Evolutionary conservation across 1,140 invertebrate genomes (phyloP).

Genomic region (Linepithema humile): DNA sequence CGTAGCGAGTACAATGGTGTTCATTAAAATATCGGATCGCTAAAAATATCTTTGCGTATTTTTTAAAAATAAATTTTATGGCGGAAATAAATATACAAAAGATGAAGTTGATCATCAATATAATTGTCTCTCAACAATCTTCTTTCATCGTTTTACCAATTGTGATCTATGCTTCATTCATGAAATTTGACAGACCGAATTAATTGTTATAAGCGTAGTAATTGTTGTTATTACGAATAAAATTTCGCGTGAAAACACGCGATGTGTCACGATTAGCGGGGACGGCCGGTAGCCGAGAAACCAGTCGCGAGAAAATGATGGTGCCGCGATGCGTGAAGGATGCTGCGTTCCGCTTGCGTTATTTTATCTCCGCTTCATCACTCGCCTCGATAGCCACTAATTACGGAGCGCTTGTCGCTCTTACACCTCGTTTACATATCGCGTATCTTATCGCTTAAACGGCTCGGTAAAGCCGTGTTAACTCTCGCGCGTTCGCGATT

Average conservation of each 20-base stretch:
- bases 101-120: too few species aligned
- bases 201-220: background rate
- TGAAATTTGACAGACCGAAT: too few species aligned
- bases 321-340: slow-evolving; percentile 55
- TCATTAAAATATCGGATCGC: too few species aligned
- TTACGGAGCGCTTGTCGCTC: slow-evolving; percentile 69
- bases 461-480: slow-evolving; percentile 49
- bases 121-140: too few species aligned
- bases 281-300: slow-evolving; percentile 61
- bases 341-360: slow-evolving; percentile 16
- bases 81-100: too few species aligned
- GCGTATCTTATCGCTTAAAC: slow-evolving; percentile 66
- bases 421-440: slow-evolving; percentile 73
- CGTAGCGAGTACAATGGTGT: too few species aligned
- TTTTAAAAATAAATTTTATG: too few species aligned
- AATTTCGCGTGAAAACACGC: background rate
- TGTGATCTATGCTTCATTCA: too few species aligned
- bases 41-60: too few species aligned
- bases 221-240: background rate
- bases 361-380: slow-evolving; percentile 61
- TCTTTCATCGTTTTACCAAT: background rate
- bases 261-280: slow-evolving; percentile 39
- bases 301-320: slow-evolving; percentile 53
- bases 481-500: slow-evolving; percentile 56
- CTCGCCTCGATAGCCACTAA: slow-evolving; percentile 65